Evolutionary conservation across 1,140 invertebrate genomes (phyloP).

Genomic region (Ganaspis sp.): DNA sequence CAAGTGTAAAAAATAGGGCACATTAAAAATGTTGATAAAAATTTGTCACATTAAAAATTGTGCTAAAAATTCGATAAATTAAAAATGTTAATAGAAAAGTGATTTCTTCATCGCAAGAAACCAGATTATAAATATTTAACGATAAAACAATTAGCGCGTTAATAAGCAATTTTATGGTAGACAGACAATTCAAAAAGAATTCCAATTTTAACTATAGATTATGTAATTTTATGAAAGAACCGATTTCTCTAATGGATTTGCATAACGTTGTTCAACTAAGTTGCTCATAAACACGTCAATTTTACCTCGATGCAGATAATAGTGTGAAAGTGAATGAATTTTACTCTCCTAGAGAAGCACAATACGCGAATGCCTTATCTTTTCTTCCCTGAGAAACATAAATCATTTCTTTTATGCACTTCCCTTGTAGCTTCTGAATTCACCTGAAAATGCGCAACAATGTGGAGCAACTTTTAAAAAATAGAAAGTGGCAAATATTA

Average conservation of each 20-base stretch:
- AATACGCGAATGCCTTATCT: not conserved
- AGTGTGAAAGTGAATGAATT: constrained; percentile 9
- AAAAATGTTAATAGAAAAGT: too few species aligned
- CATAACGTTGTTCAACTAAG: constrained; percentile 4
- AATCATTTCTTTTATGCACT: not conserved
- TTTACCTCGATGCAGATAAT: not conserved
- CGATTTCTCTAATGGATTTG: constrained; percentile 13
- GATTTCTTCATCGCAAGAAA: too few species aligned
- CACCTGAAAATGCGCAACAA: not conserved
- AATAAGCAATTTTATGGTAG: not conserved
- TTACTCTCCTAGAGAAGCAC: not conserved
- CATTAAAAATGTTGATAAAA: too few species aligned
- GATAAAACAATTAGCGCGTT: not conserved
- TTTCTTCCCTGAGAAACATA: not conserved
- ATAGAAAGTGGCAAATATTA: not conserved
- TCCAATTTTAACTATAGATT: not conserved
- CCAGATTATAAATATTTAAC: too few species aligned
- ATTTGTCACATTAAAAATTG: too few species aligned
- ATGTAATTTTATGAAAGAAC: constrained; percentile 14
- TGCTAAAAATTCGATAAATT: too few species aligned
- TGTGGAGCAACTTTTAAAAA: not conserved
- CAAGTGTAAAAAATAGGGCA: too few species aligned
- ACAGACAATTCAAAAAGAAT: not conserved
- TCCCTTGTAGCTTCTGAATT: not conserved
- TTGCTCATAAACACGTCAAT: constrained; percentile 13